These are phyloP conservation scores for Nezara viridula DNA, from an alignment of 2,888 invertebrate species.

Conservation along the genomic window DNA sequence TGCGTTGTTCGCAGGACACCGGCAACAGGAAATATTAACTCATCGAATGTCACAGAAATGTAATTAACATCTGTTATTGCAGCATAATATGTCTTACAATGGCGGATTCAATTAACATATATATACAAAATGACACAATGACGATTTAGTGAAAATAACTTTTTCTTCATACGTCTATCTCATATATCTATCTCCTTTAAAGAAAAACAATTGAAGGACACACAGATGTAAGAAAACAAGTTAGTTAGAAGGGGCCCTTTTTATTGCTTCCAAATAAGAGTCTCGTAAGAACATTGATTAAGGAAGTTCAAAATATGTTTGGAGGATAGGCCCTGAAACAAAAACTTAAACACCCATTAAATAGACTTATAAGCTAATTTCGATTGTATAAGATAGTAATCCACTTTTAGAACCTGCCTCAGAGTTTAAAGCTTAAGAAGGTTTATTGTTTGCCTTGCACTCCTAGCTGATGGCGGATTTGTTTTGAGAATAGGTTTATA, in stretches of 20 bases:
- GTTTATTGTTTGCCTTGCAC: background rate
- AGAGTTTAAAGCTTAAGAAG: background rate
- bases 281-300: background rate
- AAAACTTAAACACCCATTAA: background rate
- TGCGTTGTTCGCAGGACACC: background rate
- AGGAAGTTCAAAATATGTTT: background rate
- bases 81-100: background rate
- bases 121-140: background rate
- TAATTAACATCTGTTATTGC: background rate
- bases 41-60: background rate
- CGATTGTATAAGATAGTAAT: background rate
- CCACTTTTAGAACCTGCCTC: background rate
- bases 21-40: background rate
- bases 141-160: background rate
- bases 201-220: too few species aligned
- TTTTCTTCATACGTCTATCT: too few species aligned
- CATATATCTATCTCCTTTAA: too few species aligned
- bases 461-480: background rate
- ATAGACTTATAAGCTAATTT: background rate
- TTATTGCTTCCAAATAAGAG: background rate
- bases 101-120: background rate
- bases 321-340: background rate
- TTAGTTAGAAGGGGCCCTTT: too few species aligned
- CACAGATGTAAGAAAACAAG: too few species aligned
- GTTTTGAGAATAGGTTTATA: background rate